Conservation (phyloP, 2,113 vertebrate species). For the Larimichthys crocea region DNA sequence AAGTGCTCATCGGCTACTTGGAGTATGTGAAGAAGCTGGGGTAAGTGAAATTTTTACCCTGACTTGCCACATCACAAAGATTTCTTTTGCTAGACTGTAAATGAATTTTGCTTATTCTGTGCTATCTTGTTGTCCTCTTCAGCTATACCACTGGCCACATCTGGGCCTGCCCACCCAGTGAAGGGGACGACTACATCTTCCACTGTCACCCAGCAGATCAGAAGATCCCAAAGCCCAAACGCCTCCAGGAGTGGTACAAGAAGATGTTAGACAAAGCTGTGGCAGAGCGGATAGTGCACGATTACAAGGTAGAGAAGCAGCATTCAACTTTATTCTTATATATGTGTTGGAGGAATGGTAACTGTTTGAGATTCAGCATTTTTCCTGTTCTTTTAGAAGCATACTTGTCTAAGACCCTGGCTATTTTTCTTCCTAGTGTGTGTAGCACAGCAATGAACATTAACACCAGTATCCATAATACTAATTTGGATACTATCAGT, state of each 20-base stretch:
- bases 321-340: not conserved
- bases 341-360: not conserved
- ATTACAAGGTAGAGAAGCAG: slow-evolving; percentile 90
- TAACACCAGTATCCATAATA: not conserved
- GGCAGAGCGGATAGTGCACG: slow-evolving; percentile 94
- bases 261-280: slow-evolving; percentile 99
- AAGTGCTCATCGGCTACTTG: slow-evolving; percentile 97
- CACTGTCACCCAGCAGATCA: slow-evolving; percentile 98
- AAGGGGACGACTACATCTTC: slow-evolving; percentile 99
- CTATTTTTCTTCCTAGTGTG: not conserved
- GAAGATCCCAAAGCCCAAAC: slow-evolving; percentile 98
- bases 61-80: not conserved
- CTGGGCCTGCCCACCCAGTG: slow-evolving; percentile 98
- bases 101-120: not conserved
- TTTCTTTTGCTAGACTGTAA: not conserved
- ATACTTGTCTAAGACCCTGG: not conserved
- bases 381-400: not conserved
- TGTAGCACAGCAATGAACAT: not conserved
- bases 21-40: slow-evolving; percentile 97
- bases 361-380: not conserved
- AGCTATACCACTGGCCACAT: slow-evolving; percentile 98
- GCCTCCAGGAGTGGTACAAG: slow-evolving; percentile 99
- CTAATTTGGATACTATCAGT: not conserved
- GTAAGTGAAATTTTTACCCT: slow-evolving; percentile 79
- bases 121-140: not conserved